Conservation (phyloP, 1,140 invertebrate species). For the Drosophila lini region DNA sequence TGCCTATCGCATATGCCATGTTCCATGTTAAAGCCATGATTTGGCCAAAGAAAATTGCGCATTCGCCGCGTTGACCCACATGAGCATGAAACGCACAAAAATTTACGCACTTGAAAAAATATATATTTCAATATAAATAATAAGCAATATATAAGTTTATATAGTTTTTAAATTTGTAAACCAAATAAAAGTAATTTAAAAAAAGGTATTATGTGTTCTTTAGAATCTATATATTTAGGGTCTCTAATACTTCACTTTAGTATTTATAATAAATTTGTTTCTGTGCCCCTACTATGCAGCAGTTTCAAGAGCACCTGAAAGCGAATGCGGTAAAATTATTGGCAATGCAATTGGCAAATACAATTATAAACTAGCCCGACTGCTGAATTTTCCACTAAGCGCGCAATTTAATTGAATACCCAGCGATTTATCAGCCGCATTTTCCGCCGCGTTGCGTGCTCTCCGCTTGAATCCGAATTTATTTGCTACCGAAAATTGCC, state of each 20-base stretch:
- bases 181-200: not conserved
- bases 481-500: constrained; percentile 49
- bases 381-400: constrained; percentile 49
- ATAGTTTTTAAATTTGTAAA: not conserved
- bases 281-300: not conserved
- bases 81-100: constrained; percentile 50
- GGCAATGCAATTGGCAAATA: constrained; percentile 69
- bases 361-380: constrained; percentile 60
- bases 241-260: no score
- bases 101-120: constrained; percentile 10
- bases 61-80: constrained; percentile 65
- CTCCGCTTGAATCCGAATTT: constrained; percentile 37
- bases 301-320: not conserved
- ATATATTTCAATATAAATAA: not conserved
- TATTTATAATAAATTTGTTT: not conserved
- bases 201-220: not conserved
- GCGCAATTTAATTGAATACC: constrained; percentile 58
- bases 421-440: constrained; percentile 39
- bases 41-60: constrained; percentile 61
- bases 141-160: not conserved
- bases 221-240: not conserved
- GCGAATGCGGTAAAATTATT: constrained; percentile 39
- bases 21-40: constrained; percentile 48
- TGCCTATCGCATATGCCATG: constrained; percentile 72
- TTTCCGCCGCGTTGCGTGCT: constrained; percentile 34